phyloP scores from a whole-genome alignment of 2,797 vertebrate species.

The Taeniopygia guttata region DNA sequence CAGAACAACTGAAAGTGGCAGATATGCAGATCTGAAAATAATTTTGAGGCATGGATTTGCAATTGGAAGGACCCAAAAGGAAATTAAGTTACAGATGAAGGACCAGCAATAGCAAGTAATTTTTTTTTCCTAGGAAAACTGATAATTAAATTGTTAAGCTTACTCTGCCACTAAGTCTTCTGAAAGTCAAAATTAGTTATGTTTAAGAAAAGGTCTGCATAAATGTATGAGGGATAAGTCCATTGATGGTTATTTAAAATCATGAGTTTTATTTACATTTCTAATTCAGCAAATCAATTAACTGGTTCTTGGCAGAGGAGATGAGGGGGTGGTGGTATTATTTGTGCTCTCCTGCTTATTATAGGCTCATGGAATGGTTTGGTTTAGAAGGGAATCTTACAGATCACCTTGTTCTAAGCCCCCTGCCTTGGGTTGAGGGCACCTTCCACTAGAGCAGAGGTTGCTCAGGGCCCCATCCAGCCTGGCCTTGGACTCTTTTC shows the following conservation, averaged over 20 bases:
- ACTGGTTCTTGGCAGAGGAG: neutral
- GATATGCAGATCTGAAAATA: neutral
- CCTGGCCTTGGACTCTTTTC: neutral
- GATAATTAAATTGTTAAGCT: neutral
- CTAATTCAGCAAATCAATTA: neutral
- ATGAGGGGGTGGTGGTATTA: neutral
- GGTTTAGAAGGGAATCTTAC: neutral
- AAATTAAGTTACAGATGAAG: neutral
- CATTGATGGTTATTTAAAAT: neutral
- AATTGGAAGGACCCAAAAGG: neutral
- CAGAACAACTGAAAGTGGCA: neutral
- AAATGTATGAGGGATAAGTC: neutral
- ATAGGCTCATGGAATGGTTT: neutral
- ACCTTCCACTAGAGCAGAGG: neutral
- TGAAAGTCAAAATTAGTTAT: neutral
- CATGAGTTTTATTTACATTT: neutral
- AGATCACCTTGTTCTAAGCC: neutral
- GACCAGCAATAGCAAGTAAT: neutral
- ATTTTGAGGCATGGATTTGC: neutral
- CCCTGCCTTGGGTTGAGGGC: accelerated
- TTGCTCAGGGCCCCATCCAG: neutral
- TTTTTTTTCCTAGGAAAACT: neutral
- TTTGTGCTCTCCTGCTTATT: neutral
- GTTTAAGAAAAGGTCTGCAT: neutral
- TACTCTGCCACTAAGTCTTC: neutral